Conservation (phyloP, 2,888 invertebrate species). For the Hydropsyche betteni region DNA sequence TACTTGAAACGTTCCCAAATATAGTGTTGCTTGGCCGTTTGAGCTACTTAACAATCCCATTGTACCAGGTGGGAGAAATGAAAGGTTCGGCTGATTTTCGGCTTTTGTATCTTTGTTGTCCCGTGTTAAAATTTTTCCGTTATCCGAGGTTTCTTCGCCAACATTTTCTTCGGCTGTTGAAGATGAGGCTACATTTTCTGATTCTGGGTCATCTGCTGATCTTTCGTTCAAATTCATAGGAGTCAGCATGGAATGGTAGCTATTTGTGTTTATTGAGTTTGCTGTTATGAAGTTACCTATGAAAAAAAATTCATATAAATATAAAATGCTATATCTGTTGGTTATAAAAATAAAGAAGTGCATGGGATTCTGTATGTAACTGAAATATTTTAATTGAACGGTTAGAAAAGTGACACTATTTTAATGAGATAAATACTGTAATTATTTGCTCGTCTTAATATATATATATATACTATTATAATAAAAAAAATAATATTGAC, state of each 20-base stretch:
- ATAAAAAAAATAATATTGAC: too few relatives aligned
- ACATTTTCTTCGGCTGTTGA: not conserved
- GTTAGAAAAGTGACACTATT: too few relatives aligned
- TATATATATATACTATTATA: too few relatives aligned
- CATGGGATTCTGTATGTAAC: too few relatives aligned
- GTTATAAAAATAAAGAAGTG: too few relatives aligned
- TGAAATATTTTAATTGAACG: too few relatives aligned
- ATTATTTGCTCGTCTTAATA: too few relatives aligned
- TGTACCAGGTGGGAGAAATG: conserved; percentile 33
- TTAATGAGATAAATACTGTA: too few relatives aligned
- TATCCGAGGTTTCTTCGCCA: not conserved
- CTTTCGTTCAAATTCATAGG: not conserved
- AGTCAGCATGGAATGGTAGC: not conserved
- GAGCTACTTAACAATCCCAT: conserved; percentile 12
- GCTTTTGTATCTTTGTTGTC: not conserved
- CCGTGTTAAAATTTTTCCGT: too few relatives aligned
- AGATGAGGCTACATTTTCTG: not conserved
- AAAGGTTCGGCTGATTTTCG: conserved; percentile 4
- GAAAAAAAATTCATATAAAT: not conserved
- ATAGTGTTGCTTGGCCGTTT: conserved; percentile 43
- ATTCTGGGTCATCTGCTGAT: not conserved
- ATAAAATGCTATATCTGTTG: too few relatives aligned
- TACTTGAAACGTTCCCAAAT: conserved; percentile 44
- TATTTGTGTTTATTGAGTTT: not conserved
- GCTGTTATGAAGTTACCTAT: not conserved